phyloP scores from a whole-genome alignment of 2,797 vertebrate genomes.

The Carduelis carduelis region DNA sequence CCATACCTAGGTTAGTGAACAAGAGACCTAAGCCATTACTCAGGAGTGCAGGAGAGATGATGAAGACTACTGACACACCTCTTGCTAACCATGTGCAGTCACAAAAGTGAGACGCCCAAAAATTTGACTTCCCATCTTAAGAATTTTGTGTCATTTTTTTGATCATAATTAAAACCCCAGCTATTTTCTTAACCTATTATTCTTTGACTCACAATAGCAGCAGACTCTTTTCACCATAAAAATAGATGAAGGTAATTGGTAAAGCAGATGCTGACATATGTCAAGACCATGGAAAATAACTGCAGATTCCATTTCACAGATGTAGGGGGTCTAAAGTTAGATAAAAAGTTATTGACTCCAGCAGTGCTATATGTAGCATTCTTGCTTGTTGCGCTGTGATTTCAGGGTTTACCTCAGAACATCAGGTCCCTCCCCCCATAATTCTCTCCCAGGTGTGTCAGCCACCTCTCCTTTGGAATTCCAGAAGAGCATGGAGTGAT shows the following conservation, averaged over 20 bases:
- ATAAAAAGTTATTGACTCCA: background rate
- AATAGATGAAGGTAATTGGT: background rate
- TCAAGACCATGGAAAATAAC: background rate
- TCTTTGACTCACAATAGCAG: background rate
- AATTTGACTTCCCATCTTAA: background rate
- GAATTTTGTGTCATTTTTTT: background rate
- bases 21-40: background rate
- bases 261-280: background rate
- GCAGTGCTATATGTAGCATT: background rate
- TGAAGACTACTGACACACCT: background rate
- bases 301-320: constrained; percentile 17
- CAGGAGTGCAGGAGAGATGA: background rate
- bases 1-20: background rate
- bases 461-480: too few species aligned
- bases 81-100: background rate
- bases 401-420: too few species aligned
- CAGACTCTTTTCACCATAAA: background rate
- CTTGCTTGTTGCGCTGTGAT: background rate
- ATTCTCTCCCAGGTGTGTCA: too few species aligned
- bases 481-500: too few species aligned
- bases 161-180: background rate
- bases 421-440: too few species aligned
- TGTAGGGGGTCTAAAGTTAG: background rate
- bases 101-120: background rate
- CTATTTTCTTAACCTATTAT: background rate